Evolutionary conservation across 1,140 invertebrate species (phyloP).

Genomic region (Leptinotarsa lineolata): DNA sequence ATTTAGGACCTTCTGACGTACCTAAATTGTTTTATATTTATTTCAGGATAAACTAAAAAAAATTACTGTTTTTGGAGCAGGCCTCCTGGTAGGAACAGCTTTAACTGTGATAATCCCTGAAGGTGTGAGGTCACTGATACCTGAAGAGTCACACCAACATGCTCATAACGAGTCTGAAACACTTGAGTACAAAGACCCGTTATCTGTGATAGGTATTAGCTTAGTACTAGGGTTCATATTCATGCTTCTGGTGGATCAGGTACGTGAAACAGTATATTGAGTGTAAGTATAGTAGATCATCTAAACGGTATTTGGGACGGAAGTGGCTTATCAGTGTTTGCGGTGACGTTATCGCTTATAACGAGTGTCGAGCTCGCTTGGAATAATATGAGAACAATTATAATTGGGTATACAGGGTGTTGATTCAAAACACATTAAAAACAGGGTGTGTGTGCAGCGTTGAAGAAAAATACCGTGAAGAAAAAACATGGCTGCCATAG

Average conservation of each 20-base stretch:
- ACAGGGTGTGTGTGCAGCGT: too few species aligned
- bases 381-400: too few species aligned
- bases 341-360: too few species aligned
- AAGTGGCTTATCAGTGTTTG: too few species aligned
- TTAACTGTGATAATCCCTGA: constrained; percentile 98
- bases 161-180: constrained; percentile 37
- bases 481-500: too few species aligned
- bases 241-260: constrained; percentile 95
- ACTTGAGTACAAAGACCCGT: constrained; percentile 57
- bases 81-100: constrained; percentile 96
- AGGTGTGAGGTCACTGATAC: constrained; percentile 82
- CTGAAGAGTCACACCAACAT: constrained; percentile 31
- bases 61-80: constrained; percentile 94
- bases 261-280: constrained; percentile 10
- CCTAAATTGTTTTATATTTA: constrained; percentile 37
- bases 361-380: too few species aligned
- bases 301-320: too few species aligned
- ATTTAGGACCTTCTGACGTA: constrained; percentile 18
- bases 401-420: too few species aligned
- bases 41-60: constrained; percentile 91
- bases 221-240: constrained; percentile 87
- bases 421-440: too few species aligned
- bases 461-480: too few species aligned
- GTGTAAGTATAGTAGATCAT: too few species aligned
- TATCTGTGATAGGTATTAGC: constrained; percentile 67